Evolutionary conservation across 2,797 vertebrate species (phyloP), one percentile per base, ranked within the genome.

Genomic region (Lepilemur septentrionalis): DNA sequence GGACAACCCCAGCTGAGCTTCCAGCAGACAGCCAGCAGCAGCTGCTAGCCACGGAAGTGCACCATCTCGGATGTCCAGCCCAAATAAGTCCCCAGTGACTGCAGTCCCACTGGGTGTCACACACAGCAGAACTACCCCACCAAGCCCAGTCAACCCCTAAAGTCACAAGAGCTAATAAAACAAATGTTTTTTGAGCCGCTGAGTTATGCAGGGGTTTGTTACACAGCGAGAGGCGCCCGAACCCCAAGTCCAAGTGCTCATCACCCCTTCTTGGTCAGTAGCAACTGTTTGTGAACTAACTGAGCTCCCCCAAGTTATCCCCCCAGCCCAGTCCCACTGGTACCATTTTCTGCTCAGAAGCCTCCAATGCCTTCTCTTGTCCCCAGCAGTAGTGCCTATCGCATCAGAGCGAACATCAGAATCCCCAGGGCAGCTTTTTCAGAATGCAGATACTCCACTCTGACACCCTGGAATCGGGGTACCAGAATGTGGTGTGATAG

Each of bases 11-110:
- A 30, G 8, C 5, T n/a, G 63, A 55, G n/a, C 1, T 48, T 14
- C 32, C 9, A 70, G 30, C 1, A 15, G 55, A 3, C n/a, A 14
- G 63, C 20, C 38, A 30, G 55, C 55, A 46, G n/a, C 32, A 48
- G 0, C 22, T 9, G 22, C 69, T 41, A 67, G n/a, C 59, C 17
- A 3, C 10, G 43, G 35, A 43, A 18, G 11, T 13, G n/a, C 0
- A 0, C 13, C 75, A 15, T 78, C 55, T 83, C 28, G 32, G 7
- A 32, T 63, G 20, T 32, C 20, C 7, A 67, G 32, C 41, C 25
- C 22, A 48, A 76, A 25, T 28, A 11, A 72, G 32, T 84, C 46
- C 22, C 23, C 20, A 30, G 0, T 1, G n/a, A 32, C 83, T 57
- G 38, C 12, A n/a, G n/a, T 35, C 28, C 73, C 57, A 32, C 23